Base-by-base conservation (phyloP, 2,113 vertebrate genomes). In the Pungitius pungitius region DNA sequence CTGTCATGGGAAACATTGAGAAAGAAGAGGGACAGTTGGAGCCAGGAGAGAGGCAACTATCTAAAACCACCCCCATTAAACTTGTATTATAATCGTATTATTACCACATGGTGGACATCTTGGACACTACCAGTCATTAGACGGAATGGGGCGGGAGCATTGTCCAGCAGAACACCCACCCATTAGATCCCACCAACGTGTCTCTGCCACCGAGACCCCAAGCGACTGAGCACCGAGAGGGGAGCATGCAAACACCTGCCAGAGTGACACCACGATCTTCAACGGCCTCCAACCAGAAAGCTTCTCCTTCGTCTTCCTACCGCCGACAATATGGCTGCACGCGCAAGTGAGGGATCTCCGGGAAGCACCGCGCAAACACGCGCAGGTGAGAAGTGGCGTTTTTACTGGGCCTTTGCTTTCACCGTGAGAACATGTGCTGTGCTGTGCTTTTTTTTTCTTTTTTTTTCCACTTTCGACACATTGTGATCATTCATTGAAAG, bases 311-410 rank as follows among this genome's bases (percentile, higher is more conserved):
- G 5, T 51, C 24, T 26, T 56, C 18, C 39, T 20, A 11, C 49
- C 27, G 5, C 67, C 51, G 63, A 49, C 1, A 30, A 11, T 5
- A 22, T 43, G 35, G 17, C 49, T 51, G 12, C 12, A 40, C 24
- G 58, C 9, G 2, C 15, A 73, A 20, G 6, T 27, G 35, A 55
- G 42, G 60, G 33, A 18, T 12, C 45, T 42, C 11, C 58, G 20
- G 33, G 7, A 14, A 24, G n/a, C 11, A n/a, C 37, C 20, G 35
- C 4, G 33, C 43, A 42, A 2, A 20, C 27, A 56, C 18, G 39
- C 26, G 12, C 11, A 82, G 73, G 74, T 85, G 60, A 78, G 71
- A 73, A 8, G 12, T 30, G 3, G 62, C 43, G 15, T 33, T 35
- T n/a, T 35, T 35, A 17, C 14, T 39, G 30, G 12, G n/a, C 24